Evolutionary conservation across 1,140 invertebrate genomes (phyloP), one percentile per base, ranked within the genome.

Genomic region (Bombus confusus): DNA sequence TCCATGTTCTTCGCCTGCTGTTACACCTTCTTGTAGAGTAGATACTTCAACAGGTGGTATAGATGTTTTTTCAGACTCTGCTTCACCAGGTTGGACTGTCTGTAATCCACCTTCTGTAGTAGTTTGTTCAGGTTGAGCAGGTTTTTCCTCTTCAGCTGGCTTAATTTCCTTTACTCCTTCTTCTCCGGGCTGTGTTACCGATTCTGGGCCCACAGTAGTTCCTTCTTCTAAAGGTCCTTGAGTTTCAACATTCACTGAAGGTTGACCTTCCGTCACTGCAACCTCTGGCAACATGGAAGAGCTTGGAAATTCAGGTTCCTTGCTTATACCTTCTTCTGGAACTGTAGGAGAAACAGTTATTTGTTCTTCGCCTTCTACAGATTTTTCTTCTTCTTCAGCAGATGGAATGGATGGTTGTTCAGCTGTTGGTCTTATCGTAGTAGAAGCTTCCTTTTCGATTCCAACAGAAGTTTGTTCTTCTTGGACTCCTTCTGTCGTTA

Each of bases 1-100:
- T 72, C 64, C 43, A 8, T 31, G 57, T 57, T 74, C 73, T 43
- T 90, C 88, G 31, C 15, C 88, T 71, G 82, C 31, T 34, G 87
- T 39, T 52, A 76, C 28, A 28, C 59, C 73, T 31, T 75, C 57
- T 76, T 72, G 28, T 13, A 83, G 31, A 72, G 74, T 82, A 12
- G 81, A 79, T 0, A 22, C 31, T 85, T 89, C 85, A 8, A 15
- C 22, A 25, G 12, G 18, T 47, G 87, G 57, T 74, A 83, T 43
- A 68, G 80, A 85, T 64, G 73, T 41, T 74, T 77, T 80, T 34
- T 81, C 76, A 9, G 84, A 80, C 64, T 91, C 87, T 80, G 69
- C 66, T 81, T 91, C 85, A 5, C 41, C 52, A 5, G 75, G 71
- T 71, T 22, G 28, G 10, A n/a, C 41, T 34, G 62, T 80, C 2